A percentile compares a stretch with the other conserved stretches of the same genome.
These are phyloP conservation scores for Euura saliciscinereae DNA, from an alignment of 1,140 invertebrate genomes.

Conservation along the genomic window DNA sequence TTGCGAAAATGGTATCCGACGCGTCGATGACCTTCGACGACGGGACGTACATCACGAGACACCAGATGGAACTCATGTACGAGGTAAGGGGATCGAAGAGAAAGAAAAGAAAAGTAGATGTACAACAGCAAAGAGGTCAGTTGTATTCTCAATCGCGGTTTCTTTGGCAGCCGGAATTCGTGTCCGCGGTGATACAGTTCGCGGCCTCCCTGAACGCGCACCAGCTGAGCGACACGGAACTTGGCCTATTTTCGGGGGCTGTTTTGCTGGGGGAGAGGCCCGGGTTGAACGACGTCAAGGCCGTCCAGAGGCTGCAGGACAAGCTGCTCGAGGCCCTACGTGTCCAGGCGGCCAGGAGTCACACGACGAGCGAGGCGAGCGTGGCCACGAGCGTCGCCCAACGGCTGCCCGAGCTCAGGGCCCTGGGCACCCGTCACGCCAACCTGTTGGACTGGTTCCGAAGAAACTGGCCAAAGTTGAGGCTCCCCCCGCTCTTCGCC, in stretches of 20 bases:
- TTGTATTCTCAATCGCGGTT: conserved; percentile 24
- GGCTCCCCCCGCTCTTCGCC: conserved; percentile 90
- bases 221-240: conserved; percentile 85
- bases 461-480: conserved; percentile 83
- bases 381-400: conserved; percentile 50
- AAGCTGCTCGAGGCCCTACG: conserved; percentile 85
- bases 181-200: conserved; percentile 78
- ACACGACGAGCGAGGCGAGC: conserved; percentile 42
- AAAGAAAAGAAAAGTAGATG: background rate
- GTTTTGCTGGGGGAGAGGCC: conserved; percentile 82
- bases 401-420: conserved; percentile 77
- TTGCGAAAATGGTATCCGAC: conserved; percentile 82
- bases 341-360: conserved; percentile 64
- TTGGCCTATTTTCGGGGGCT: conserved; percentile 87
- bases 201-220: conserved; percentile 78
- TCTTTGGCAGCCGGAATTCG: conserved; percentile 71
- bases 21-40: conserved; percentile 90
- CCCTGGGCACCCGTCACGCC: conserved; percentile 83
- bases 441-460: conserved; percentile 91
- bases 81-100: conserved; percentile 75
- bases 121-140: conserved; percentile 11
- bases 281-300: conserved; percentile 82
- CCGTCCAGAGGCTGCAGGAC: conserved; percentile 83
- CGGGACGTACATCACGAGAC: conserved; percentile 82
- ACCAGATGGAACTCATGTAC: conserved; percentile 91